Evolutionary conservation across 2,888 invertebrate genomes (phyloP), one percentile per base, ranked within the genome.

Genomic region (Polia nebulosa): DNA sequence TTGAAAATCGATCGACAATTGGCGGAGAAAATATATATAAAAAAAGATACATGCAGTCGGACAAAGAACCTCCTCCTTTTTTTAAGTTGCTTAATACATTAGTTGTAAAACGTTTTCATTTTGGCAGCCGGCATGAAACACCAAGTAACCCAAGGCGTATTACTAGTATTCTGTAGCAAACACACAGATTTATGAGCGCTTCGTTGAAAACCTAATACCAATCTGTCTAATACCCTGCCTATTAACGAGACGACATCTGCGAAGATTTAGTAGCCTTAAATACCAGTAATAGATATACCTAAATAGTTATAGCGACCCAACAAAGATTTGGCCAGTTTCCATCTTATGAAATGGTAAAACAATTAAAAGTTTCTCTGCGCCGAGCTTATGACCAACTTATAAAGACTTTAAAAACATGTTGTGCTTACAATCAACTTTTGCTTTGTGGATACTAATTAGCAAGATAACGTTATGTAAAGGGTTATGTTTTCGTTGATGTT

Each of bases 341-440:
- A 85, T 87, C 82, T 87, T 87, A 84, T 85, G 83, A 87, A 90
- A 89, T 88, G 84, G 81, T 89, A 84, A 87, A 88, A 90, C 88
- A 90, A 90, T 90, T 90, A 90, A 88, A 84, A 90, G 88, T 88
- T 89, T 86, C 65, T 51, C 72, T 55, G 70, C 62, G 72, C 69
- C 51, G 64, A 65, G 68, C 76, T 72, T 71, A 72, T 78, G 78
- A 81, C 69, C 61, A 82, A 85, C 72, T 89, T 87, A 68, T 78
- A 83, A 86, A 86, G 82, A 78, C 78, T 87, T 84, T 83, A 82
- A 80, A 85, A 87, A 84, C 85, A 85, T 86, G 78, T 80, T 79
- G 75, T 76, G 69, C 73, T 69, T 78, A 78, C 69, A 72, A 62
- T 72, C 59, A 75, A 75, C 73, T 78, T 83, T 72, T 44, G 59